These are phyloP conservation scores for Muraenolepis orangiensis DNA, from an alignment of 2,797 vertebrate genomes.

Conservation along the genomic window DNA sequence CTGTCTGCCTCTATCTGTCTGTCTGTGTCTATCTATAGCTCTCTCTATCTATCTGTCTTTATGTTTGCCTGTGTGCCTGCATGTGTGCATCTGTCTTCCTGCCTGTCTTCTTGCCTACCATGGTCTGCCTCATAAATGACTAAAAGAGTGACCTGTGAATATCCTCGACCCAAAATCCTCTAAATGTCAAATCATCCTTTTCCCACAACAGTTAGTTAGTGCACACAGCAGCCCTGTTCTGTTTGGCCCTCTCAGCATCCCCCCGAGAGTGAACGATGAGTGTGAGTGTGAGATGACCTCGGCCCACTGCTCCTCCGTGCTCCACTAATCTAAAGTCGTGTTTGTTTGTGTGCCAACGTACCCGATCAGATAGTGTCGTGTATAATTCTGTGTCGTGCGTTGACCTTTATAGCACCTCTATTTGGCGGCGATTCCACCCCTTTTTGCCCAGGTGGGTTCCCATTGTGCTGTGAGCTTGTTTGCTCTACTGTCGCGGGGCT, in stretches of 20 bases:
- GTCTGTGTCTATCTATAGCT: no score
- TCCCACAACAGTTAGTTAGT: conserved; percentile 33
- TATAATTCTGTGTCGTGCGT: conserved; percentile 31
- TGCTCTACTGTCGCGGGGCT: conserved; percentile 60
- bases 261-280: conserved; percentile 49
- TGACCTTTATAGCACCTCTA: conserved; percentile 40
- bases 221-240: no score
- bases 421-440: conserved; percentile 43
- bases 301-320: neutral
- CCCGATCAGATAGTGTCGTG: conserved; percentile 41
- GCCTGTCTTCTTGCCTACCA: no score
- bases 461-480: conserved; percentile 49
- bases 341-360: conserved; percentile 40
- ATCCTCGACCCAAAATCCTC: neutral
- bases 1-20: no score
- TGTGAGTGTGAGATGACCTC: neutral
- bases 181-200: neutral
- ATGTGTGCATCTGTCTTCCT: no score
- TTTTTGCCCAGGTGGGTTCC: conserved; percentile 63
- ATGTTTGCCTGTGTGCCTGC: conserved; percentile 8
- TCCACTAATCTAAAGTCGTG: conserved; percentile 25
- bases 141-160: no score
- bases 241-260: no score
- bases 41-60: no score
- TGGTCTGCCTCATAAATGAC: no score